Evolutionary conservation across 1,140 invertebrate species (phyloP), one percentile per base, ranked within the genome.

Genomic region (Brachionus angularis): DNA sequence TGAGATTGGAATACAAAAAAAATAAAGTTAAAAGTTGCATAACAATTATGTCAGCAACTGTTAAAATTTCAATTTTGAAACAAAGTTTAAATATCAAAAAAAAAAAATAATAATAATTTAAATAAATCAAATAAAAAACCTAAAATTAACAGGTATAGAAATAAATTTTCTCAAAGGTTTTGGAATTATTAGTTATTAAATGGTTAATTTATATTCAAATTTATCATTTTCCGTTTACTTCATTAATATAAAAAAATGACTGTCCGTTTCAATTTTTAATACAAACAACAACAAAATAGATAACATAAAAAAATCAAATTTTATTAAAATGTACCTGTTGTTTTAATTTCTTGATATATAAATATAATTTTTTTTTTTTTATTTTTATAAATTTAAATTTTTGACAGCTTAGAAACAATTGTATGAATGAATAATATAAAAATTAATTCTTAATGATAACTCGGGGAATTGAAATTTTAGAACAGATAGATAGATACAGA

Each of bases 241-340:
- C n/a, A n/a, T n/a, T n/a, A n/a, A n/a, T n/a, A n/a, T n/a, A n/a
- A n/a, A n/a, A n/a, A n/a, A n/a, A n/a, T n/a, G n/a, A n/a, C n/a
- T 34, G 33, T 34, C 33, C 33, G 33, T 5, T 34, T 34, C 33
- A 34, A 34, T 5, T 34, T 34, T 34, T 4, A n/a, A n/a, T n/a
- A n/a, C n/a, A n/a, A n/a, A 5, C 12, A 12, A 34, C 4, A 34
- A 12, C 33, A 34, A 34, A 12, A 34, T 4, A 34, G 33, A 34
- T 5, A 34, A 12, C 4, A 16, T 12, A 21, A 52, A 55, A 14
- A 55, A 55, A 18, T 58, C n/a, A n/a, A n/a, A n/a, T n/a, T n/a
- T n/a, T n/a, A n/a, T n/a, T n/a, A n/a, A n/a, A n/a, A n/a, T 58
- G 53, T 58, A 58, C 53, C 53, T 58, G 53, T 58, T 58, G 34